Percentiles rank a stretch among this genome's conserved stretches.
Conservation (phyloP, 1,140 invertebrate species). For the Drosophila subpulchrella region DNA sequence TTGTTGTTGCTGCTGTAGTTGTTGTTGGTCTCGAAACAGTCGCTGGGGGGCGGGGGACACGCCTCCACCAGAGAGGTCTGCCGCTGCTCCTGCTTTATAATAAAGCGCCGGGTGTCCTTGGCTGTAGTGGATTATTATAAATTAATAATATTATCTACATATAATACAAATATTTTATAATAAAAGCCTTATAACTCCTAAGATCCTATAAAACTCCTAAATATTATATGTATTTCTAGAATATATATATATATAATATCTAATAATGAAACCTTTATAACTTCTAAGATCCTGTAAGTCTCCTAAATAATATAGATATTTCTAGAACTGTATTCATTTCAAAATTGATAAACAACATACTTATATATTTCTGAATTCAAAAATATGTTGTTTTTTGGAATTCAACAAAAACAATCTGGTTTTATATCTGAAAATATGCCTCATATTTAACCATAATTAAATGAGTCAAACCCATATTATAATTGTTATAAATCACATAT, state of each 20-base stretch:
- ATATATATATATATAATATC: no score
- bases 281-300: no score
- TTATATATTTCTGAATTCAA: neutral
- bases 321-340: neutral
- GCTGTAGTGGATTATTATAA: conserved; percentile 9
- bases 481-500: no score
- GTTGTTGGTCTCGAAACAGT: conserved; percentile 49
- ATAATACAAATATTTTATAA: no score
- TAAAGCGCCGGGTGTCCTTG: conserved; percentile 74
- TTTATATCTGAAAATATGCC: neutral
- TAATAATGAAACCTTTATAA: no score
- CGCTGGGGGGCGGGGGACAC: conserved; percentile 43
- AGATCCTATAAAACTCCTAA: no score
- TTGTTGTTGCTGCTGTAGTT: conserved; percentile 53
- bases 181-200: no score
- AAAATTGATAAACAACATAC: neutral
- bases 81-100: conserved; percentile 57
- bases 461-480: no score
- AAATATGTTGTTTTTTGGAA: neutral
- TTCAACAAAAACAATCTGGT: neutral
- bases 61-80: conserved; percentile 38
- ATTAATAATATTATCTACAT: no score
- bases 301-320: neutral
- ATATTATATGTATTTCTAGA: neutral
- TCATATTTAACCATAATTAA: no score